Percentiles rank a stretch among this genome's conserved stretches.
phyloP scores from a whole-genome alignment of 2,888 invertebrate species.

The Parthenolecanium corni region DNA sequence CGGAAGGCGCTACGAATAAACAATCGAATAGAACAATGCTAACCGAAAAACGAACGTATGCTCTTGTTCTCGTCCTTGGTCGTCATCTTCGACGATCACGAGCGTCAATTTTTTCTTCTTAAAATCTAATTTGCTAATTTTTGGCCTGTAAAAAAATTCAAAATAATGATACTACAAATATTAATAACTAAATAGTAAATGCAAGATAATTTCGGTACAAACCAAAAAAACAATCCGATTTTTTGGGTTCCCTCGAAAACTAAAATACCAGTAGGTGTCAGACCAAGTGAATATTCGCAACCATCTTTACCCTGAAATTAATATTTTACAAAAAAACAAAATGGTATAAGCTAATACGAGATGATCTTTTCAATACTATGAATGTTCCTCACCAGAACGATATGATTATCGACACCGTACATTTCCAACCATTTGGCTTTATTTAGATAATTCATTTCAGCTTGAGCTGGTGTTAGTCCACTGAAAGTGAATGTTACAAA shows the following conservation, averaged over 20 bases:
- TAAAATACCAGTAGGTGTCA: conserved; percentile 95
- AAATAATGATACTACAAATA: conserved; percentile 7
- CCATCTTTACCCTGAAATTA: conserved; percentile 69
- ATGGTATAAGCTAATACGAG: too few relatives aligned
- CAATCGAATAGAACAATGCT: conserved; percentile 10
- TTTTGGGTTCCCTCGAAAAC: conserved; percentile 94
- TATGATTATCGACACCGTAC: conserved; percentile 99
- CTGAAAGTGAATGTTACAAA: conserved; percentile 36
- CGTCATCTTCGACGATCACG: conserved; percentile 97
- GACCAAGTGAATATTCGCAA: conserved; percentile 86
- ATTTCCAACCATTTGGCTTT: conserved; percentile 96
- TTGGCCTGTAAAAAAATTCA: conserved; percentile 52
- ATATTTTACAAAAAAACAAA: neutral
- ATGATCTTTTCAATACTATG: too few relatives aligned
- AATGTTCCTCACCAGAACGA: conserved; percentile 54
- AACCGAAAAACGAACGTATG: conserved; percentile 94
- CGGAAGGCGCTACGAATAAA: too few relatives aligned
- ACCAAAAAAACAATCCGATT: conserved; percentile 96
- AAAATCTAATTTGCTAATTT: conserved; percentile 94
- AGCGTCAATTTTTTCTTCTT: conserved; percentile 94
- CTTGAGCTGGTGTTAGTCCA: conserved; percentile 86
- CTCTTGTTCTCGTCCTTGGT: conserved; percentile 90
- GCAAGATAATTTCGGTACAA: conserved; percentile 24
- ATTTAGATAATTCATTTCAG: conserved; percentile 87
- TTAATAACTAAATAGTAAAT: too few relatives aligned